Evolutionary conservation across 2,888 invertebrate species (phyloP).

Genomic region (Tupiocoris notatus): DNA sequence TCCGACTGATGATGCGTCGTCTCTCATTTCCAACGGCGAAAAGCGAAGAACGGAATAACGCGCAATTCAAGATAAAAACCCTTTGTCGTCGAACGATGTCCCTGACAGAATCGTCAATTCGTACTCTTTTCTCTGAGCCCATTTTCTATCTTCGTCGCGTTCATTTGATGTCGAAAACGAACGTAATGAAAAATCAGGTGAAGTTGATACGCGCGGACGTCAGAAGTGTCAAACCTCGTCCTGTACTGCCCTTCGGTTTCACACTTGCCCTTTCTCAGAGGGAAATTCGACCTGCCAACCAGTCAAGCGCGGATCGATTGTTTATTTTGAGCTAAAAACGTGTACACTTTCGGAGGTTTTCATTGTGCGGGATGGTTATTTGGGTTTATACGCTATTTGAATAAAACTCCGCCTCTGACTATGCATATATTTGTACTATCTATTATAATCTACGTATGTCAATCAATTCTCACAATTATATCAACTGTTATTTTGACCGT

Average conservation of each 20-base stretch:
- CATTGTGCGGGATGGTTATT: too few relatives aligned
- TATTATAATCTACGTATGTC: too few relatives aligned
- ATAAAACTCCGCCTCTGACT: too few relatives aligned
- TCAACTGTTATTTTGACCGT: too few relatives aligned
- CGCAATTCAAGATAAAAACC: background rate
- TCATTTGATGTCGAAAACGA: background rate
- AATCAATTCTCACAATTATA: too few relatives aligned
- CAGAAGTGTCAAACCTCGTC: background rate
- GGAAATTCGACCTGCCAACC: slow-evolving; percentile 5
- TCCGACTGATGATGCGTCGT: too few relatives aligned
- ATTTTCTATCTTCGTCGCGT: background rate
- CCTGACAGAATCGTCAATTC: background rate
- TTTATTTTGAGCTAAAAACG: background rate
- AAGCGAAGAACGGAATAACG: background rate
- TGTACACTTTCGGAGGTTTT: too few relatives aligned
- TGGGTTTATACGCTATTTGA: too few relatives aligned
- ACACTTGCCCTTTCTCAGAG: background rate
- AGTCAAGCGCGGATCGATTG: background rate
- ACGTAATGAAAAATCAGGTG: slow-evolving; percentile 35
- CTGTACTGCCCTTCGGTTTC: background rate
- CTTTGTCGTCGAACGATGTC: background rate
- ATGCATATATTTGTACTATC: too few relatives aligned
- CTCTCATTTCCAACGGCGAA: background rate
- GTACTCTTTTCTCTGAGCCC: background rate
- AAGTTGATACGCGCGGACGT: slow-evolving; percentile 26